phyloP scores from a whole-genome alignment of 2,888 invertebrate species.

The Luperina nickerlii region DNA sequence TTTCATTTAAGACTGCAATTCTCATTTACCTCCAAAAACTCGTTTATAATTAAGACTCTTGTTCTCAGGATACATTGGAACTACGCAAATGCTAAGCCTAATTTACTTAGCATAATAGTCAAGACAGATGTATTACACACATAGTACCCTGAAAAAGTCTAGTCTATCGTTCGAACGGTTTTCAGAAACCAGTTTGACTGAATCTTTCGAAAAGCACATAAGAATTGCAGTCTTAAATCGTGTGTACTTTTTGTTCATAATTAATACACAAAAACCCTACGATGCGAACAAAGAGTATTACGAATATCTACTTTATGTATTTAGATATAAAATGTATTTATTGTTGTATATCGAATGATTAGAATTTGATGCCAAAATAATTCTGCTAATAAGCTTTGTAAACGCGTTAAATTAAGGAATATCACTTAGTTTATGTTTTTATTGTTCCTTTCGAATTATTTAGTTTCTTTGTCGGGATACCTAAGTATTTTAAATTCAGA shows the following conservation, averaged over 20 bases:
- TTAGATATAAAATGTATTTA: slow-evolving; percentile 69
- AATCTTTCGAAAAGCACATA: neutral
- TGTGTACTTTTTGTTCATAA: slow-evolving; percentile 60
- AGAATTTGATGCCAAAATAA: slow-evolving; percentile 82
- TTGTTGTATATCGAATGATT: slow-evolving; percentile 72
- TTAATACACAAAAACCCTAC: slow-evolving; percentile 36
- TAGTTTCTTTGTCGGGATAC: slow-evolving; percentile 42
- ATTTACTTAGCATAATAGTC: slow-evolving; percentile 7
- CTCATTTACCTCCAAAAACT: slow-evolving; percentile 19
- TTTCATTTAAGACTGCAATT: slow-evolving; percentile 71
- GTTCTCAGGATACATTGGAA: slow-evolving; percentile 8
- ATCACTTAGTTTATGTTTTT: slow-evolving; percentile 37
- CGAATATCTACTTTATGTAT: slow-evolving; percentile 52
- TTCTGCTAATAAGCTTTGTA: slow-evolving; percentile 65
- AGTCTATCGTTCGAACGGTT: slow-evolving; percentile 27
- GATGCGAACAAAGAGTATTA: slow-evolving; percentile 51
- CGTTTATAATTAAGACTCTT: neutral
- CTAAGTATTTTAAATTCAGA: slow-evolving; percentile 7
- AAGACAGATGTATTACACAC: neutral
- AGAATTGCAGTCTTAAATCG: slow-evolving; percentile 64
- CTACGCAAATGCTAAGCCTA: neutral
- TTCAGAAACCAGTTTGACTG: neutral
- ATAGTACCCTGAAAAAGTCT: slow-evolving; percentile 29
- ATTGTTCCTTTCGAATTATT: slow-evolving; percentile 62
- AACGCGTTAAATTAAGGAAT: slow-evolving; percentile 52